Evolutionary conservation across 1,140 invertebrate genomes (phyloP), one percentile per base, ranked within the genome.

Genomic region (Stratiolaelaps scimitus): DNA sequence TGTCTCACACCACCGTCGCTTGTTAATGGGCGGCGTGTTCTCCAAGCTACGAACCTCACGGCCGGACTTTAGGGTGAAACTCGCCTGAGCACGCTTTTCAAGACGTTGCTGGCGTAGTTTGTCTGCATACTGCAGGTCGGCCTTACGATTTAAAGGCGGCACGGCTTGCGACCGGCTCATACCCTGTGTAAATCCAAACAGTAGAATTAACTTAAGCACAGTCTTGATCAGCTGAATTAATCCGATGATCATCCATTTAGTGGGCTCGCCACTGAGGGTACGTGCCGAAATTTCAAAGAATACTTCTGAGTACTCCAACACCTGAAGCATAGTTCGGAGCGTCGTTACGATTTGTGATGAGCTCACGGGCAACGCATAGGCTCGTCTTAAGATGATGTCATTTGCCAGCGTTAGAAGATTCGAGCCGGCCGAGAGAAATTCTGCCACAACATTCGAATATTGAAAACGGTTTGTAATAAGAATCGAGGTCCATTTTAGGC

Each of bases 1-100:
- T 34, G 53, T 60, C 26, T 60, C 53, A 34, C 53, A 60, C 53
- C 53, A 60, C 17, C 53, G 53, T 26, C 53, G 53, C 26, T 60
- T 17, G 23, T 60, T 60, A 2, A 60, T 26, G 2, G 53, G 53
- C 6, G 53, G 53, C 20, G 53, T 60, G 20, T 26, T 34, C 26
- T n/a, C 53, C 53, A 60, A 26, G 13, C 26, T 60, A 15, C 53
- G 53, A 15, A 60, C 53, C 10, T 60, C 53, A 15, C 53, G 53
- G 17, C 53, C 53, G 13, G 53, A 60, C 34, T 60, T 60, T 15
- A 60, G 23, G 23, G 23, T 60, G 53, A 60, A 60, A 34, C 0
- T 60, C 15, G 53, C 15, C 20, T 60, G 53, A 23, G 53, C 53
- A 6, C 53, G 17, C 20, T 26, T 60, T 34, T 60, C 53, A 34